These are phyloP conservation scores for Penaeus indicus DNA, from an alignment of 1,140 invertebrate species.

Conservation along the genomic window DNA sequence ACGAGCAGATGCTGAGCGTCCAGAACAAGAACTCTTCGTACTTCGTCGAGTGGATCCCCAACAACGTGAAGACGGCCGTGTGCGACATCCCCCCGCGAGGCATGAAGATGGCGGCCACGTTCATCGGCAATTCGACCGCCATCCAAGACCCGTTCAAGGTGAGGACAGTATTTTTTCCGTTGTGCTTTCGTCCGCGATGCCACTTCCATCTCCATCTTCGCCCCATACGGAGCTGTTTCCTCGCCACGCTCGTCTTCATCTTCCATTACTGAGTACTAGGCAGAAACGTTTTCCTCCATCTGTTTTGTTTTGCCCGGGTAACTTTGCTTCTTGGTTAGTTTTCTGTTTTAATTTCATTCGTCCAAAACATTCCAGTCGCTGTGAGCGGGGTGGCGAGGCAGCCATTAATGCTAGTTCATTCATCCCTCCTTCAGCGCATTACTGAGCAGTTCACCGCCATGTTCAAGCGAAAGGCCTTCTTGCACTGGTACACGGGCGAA, in stretches of 20 bases:
- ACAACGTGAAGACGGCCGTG: constrained; percentile 47
- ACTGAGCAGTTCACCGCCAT: constrained; percentile 48
- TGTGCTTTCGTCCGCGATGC: neutral
- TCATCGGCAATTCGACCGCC: constrained; percentile 49
- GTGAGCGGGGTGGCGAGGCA: neutral
- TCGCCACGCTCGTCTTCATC: neutral
- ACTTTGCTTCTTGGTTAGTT: too few species aligned
- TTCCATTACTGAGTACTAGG: too few species aligned
- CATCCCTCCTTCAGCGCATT: constrained; percentile 32
- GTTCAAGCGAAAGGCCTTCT: constrained; percentile 45
- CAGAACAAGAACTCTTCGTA: constrained; percentile 52
- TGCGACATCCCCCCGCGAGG: constrained; percentile 49
- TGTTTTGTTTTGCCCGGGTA: too few species aligned
- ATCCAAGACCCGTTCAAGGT: constrained; percentile 51
- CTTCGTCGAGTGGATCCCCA: constrained; percentile 55
- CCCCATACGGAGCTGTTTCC: neutral
- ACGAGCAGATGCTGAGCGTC: constrained; percentile 48
- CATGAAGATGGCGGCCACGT: constrained; percentile 49
- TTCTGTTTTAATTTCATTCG: too few species aligned
- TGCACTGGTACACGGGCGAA: constrained; percentile 54
- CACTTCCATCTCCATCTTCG: constrained; percentile 51
- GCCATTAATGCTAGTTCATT: neutral
- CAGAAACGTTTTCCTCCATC: too few species aligned
- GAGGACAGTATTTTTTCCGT: neutral
- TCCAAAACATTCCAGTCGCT: too few species aligned